Evolutionary conservation across 2,888 invertebrate species (phyloP).

Genomic region (Xestia sexstrigata): DNA sequence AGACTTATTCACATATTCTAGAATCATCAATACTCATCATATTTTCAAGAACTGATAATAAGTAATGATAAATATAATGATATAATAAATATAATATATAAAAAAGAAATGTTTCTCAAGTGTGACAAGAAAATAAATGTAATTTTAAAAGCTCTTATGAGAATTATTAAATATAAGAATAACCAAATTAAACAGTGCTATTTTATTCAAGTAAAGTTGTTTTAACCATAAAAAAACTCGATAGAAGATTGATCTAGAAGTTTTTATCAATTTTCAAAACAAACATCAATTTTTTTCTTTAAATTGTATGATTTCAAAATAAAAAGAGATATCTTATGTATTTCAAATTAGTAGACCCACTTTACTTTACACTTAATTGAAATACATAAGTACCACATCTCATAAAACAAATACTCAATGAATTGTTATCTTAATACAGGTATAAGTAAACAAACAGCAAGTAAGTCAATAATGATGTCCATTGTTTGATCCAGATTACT

Average conservation of each 20-base stretch:
- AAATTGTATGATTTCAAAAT: too few species aligned
- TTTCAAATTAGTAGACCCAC: not conserved
- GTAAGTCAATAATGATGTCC: not conserved
- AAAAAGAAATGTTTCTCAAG: too few species aligned
- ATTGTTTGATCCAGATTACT: conserved; percentile 1
- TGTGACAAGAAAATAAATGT: not conserved
- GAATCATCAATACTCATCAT: not conserved
- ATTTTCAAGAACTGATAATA: not conserved
- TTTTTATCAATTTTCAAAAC: not conserved
- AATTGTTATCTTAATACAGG: not conserved
- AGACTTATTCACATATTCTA: not conserved
- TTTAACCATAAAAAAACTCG: too few species aligned
- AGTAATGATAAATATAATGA: not conserved
- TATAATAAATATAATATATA: too few species aligned
- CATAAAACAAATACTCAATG: not conserved
- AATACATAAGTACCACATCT: not conserved
- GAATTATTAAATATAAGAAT: not conserved
- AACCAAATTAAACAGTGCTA: not conserved
- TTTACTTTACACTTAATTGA: not conserved
- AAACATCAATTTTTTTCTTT: not conserved
- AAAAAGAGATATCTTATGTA: too few species aligned
- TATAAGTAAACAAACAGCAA: not conserved
- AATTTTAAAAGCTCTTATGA: not conserved
- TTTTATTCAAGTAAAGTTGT: not conserved
- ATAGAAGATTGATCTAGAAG: not conserved